phyloP scores from a whole-genome alignment of 1,140 invertebrate genomes.

The Diplogasteroides magnus region DNA sequence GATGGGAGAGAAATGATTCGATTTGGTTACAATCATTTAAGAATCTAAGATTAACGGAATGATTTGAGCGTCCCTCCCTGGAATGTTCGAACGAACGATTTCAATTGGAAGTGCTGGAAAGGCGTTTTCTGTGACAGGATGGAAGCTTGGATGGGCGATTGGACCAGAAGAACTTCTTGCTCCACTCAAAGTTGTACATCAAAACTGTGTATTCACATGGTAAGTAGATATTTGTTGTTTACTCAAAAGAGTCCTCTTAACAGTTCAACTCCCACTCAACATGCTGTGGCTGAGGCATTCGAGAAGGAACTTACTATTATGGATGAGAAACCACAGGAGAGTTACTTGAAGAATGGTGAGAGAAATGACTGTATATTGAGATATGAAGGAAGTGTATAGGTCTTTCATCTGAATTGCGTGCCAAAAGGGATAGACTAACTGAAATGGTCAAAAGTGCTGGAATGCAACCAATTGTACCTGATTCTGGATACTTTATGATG shows the following conservation, averaged over 20 bases:
- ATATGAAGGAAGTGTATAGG: conserved; percentile 55
- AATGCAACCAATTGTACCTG: conserved; percentile 83
- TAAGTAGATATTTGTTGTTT: background rate
- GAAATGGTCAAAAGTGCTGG: conserved; percentile 72
- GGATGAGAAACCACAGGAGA: conserved; percentile 59
- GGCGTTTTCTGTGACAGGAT: conserved; percentile 93
- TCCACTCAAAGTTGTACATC: conserved; percentile 80
- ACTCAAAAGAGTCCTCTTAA: background rate
- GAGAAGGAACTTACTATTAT: conserved; percentile 75
- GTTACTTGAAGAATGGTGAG: background rate
- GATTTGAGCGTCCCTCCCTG: conserved; percentile 75
- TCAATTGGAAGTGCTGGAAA: conserved; percentile 95
- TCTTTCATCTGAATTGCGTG: conserved; percentile 70
- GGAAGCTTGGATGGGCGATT: conserved; percentile 83
- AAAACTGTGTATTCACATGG: conserved; percentile 86
- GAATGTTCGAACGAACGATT: conserved; percentile 94
- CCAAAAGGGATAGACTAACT: conserved; percentile 79
- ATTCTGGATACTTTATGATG: conserved; percentile 93
- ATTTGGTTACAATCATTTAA: conserved; percentile 66
- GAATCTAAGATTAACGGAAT: background rate
- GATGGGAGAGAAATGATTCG: conserved; percentile 77
- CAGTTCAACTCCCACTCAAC: conserved; percentile 71
- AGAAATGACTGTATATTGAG: background rate
- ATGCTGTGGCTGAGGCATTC: conserved; percentile 82
- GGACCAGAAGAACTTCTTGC: conserved; percentile 73